These are phyloP conservation scores for Indri indri DNA, from an alignment of 2,113 vertebrate genomes.

Conservation along the genomic window DNA sequence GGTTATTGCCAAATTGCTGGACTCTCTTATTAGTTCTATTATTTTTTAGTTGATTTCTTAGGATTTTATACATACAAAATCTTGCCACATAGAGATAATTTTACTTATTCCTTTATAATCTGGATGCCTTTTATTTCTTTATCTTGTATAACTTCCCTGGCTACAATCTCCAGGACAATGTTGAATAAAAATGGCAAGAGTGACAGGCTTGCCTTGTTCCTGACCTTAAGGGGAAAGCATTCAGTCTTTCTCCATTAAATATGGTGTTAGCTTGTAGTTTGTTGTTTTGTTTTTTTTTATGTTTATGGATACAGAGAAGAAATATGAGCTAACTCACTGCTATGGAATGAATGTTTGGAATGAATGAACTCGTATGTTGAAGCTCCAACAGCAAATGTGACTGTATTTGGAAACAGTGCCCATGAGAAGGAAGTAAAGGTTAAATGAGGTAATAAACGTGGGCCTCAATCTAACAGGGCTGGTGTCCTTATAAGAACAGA, in stretches of 20 bases:
- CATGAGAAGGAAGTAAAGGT: neutral
- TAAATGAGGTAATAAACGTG: neutral
- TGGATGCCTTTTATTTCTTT: neutral
- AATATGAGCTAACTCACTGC: neutral
- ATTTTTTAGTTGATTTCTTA: neutral
- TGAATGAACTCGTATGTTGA: neutral
- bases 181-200: neutral
- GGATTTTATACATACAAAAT: neutral
- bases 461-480: neutral
- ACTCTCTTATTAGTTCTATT: neutral
- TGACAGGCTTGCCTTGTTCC: neutral
- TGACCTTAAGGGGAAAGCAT: neutral
- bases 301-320: neutral
- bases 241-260: neutral
- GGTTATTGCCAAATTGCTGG: neutral
- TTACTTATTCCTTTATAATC: neutral
- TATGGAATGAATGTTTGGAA: neutral
- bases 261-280: neutral
- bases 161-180: neutral
- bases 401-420: neutral
- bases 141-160: neutral
- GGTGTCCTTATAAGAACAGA: neutral
- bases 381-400: neutral
- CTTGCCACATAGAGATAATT: neutral
- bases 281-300: neutral